These are phyloP conservation scores for Esox masquinongy DNA, from an alignment of 2,797 vertebrate genomes.

Conservation along the genomic window DNA sequence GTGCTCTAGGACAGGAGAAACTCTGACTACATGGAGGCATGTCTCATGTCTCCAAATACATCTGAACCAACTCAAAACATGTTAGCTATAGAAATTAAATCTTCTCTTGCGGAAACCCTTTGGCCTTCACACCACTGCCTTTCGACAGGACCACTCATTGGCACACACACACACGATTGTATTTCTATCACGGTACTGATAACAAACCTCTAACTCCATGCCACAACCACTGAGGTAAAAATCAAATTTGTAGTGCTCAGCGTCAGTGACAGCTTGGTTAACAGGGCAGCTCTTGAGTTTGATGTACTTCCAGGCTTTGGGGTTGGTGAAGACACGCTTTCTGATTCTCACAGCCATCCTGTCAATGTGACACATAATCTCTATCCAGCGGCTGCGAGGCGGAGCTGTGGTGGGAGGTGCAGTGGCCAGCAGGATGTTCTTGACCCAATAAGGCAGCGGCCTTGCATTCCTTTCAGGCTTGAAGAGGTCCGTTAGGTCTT, in stretches of 20 bases:
- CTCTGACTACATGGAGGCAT: no score
- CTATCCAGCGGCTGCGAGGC: background rate
- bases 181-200: background rate
- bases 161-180: background rate
- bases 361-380: constrained; percentile 63
- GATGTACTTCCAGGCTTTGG: constrained; percentile 39
- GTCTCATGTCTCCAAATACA: background rate
- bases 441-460: constrained; percentile 35
- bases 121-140: background rate
- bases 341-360: constrained; percentile 60
- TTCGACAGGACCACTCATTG: background rate
- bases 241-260: constrained; percentile 54
- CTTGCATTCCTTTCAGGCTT: constrained; percentile 45
- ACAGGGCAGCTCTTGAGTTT: constrained; percentile 63
- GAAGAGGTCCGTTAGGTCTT: constrained; percentile 41
- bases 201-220: constrained; percentile 54
- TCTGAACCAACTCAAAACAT: background rate
- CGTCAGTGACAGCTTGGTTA: constrained; percentile 32
- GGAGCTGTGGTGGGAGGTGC: rapidly evolving
- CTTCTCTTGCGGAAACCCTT: no score
- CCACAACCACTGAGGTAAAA: constrained; percentile 58
- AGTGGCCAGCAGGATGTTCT: constrained; percentile 42
- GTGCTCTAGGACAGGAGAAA: constrained; percentile 48
- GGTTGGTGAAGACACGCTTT: constrained; percentile 42
- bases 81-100: background rate